Percentiles rank a stretch among this genome's conserved stretches.
These are phyloP conservation scores for Romanogobio albipinnatus DNA, from an alignment of 2,113 vertebrate species.

Conservation along the genomic window DNA sequence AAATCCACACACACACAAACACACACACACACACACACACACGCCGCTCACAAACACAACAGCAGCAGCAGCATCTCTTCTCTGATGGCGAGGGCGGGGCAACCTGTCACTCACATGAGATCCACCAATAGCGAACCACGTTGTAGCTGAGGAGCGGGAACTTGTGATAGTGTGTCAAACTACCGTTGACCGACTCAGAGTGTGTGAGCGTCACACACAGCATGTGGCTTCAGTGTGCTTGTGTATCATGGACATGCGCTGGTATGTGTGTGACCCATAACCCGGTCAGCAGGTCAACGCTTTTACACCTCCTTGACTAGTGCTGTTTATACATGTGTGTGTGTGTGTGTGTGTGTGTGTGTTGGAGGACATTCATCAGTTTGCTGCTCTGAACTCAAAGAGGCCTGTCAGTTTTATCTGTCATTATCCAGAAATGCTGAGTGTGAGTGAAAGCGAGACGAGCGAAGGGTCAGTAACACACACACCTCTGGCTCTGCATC, in stretches of 20 bases:
- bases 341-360: not conserved
- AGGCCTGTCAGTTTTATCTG: not conserved
- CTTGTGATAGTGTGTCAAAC: too few relatives aligned
- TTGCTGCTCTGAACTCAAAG: conserved; percentile 7
- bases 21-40: not conserved
- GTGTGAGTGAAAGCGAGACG: not conserved
- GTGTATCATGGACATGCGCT: not conserved
- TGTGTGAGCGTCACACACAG: too few relatives aligned
- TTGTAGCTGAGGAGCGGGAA: too few relatives aligned
- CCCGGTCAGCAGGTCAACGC: not conserved
- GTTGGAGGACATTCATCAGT: conserved; percentile 3
- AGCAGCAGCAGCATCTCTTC: too few relatives aligned
- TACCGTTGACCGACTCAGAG: too few relatives aligned
- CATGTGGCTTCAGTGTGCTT: not conserved
- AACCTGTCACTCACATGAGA: too few relatives aligned
- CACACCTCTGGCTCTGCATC: too few relatives aligned
- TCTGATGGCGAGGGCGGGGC: too few relatives aligned
- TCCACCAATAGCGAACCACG: too few relatives aligned
- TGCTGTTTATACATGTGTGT: not conserved
- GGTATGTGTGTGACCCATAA: not conserved
- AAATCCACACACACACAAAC: conserved; percentile 13
- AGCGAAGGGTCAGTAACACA: not conserved
- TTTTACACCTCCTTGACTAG: not conserved
- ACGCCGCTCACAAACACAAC: not conserved
- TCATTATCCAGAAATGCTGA: not conserved